Evolutionary conservation across 1,140 invertebrate species (phyloP).

Genomic region (Apis dorsata): DNA sequence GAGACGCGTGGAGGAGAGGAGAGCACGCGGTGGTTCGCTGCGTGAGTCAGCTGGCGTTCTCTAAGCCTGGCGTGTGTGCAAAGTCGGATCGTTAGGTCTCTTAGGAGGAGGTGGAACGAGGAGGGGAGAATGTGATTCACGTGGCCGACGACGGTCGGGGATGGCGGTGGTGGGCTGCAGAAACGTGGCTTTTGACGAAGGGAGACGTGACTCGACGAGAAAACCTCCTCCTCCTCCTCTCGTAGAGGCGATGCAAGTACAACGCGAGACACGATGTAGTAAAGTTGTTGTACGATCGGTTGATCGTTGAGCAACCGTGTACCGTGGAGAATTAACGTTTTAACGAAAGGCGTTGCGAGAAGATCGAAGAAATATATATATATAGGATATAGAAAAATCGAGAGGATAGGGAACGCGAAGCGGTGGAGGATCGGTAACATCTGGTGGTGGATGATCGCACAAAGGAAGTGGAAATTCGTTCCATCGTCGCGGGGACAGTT

Average conservation of each 20-base stretch:
- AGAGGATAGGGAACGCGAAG: too few relatives aligned
- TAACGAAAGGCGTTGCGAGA: too few relatives aligned
- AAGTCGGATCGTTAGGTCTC: conserved; percentile 37
- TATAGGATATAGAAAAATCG: too few relatives aligned
- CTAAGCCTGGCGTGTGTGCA: conserved; percentile 23
- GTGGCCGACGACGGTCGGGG: not conserved
- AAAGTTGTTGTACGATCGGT: too few relatives aligned
- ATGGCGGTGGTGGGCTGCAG: not conserved
- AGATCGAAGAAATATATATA: too few relatives aligned
- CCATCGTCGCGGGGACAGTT: not conserved
- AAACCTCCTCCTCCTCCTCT: not conserved
- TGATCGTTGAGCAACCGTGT: too few relatives aligned
- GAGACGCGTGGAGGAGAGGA: not conserved
- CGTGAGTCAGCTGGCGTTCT: conserved; percentile 58
- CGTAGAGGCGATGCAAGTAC: too few relatives aligned
- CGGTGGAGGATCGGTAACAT: too few relatives aligned
- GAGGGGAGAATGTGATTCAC: conserved; percentile 30
- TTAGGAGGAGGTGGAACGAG: not conserved
- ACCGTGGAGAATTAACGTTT: too few relatives aligned
- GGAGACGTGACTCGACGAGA: not conserved
- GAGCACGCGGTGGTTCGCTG: conserved; percentile 13
- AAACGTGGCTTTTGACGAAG: not conserved
- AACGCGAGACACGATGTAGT: too few relatives aligned
- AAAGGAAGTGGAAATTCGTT: not conserved
- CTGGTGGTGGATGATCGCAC: not conserved